A percentile compares a stretch with the other conserved stretches of the same genome.
phyloP scores from a whole-genome alignment of 2,113 vertebrate species.

The Solea senegalensis region DNA sequence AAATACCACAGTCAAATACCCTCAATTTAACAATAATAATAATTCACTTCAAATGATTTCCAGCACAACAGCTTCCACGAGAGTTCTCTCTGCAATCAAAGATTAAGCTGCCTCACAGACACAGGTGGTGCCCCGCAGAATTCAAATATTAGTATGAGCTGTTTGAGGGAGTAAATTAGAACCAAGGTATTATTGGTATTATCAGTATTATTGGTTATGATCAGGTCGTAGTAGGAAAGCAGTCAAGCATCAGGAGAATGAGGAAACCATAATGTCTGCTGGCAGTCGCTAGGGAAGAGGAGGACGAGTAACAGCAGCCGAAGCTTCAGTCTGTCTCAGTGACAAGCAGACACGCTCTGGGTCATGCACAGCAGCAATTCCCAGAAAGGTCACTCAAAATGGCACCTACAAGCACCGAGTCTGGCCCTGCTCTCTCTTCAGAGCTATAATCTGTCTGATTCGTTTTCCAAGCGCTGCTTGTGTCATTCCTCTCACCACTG shows the following conservation, averaged over 20 bases:
- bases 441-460: constrained; percentile 63
- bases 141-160: constrained; percentile 49
- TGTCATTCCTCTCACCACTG: constrained; percentile 61
- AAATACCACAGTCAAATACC: too few relatives aligned
- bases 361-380: constrained; percentile 59
- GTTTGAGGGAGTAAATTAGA: constrained; percentile 44
- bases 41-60: constrained; percentile 21
- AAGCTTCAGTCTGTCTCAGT: constrained; percentile 36
- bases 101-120: constrained; percentile 57
- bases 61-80: constrained; percentile 58
- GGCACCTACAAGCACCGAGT: constrained; percentile 52
- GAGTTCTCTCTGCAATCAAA: constrained; percentile 61
- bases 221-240: constrained; percentile 35
- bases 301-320: constrained; percentile 8
- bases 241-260: neutral
- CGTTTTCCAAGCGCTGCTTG: constrained; percentile 37
- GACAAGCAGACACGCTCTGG: constrained; percentile 47
- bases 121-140: constrained; percentile 13
- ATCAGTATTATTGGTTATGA: constrained; percentile 38
- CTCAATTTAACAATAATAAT: too few relatives aligned
- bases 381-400: constrained; percentile 63
- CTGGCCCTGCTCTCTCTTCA: constrained; percentile 40
- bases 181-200: constrained; percentile 61
- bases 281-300: neutral
- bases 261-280: neutral